phyloP scores from a whole-genome alignment of 2,888 invertebrate genomes.

The Strigamia crassipes region DNA sequence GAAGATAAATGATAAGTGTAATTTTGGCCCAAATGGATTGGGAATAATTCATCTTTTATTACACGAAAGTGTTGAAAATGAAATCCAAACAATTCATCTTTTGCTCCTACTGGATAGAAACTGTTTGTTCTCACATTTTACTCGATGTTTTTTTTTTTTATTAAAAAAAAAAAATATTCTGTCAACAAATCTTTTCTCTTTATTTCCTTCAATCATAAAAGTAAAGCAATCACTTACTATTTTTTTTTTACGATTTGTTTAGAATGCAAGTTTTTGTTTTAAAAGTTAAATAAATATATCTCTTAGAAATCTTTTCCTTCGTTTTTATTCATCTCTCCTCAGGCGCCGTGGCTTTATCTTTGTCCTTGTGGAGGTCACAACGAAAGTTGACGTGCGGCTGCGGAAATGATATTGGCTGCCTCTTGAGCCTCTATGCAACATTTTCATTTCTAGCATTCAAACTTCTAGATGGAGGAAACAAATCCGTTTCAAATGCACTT shows the following conservation, averaged over 20 bases:
- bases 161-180: neutral
- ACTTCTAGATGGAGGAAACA: neutral
- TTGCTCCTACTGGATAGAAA: neutral
- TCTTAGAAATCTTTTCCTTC: neutral
- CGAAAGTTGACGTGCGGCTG: constrained; percentile 31
- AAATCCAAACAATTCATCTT: neutral
- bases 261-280: neutral
- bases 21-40: constrained; percentile 20
- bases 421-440: constrained; percentile 20
- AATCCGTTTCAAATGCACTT: neutral
- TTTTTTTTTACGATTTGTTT: too few relatives aligned
- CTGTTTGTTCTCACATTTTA: constrained; percentile 24
- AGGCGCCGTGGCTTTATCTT: constrained; percentile 4
- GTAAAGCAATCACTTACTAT: too few relatives aligned
- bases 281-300: neutral
- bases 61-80: neutral
- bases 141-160: neutral
- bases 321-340: constrained; percentile 25
- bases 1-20: constrained; percentile 33
- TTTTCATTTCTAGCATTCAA: constrained; percentile 7
- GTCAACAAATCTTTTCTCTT: neutral
- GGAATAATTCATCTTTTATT: constrained; percentile 36
- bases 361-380: constrained; percentile 39
- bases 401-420: constrained; percentile 37
- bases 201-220: too few relatives aligned